A percentile compares a stretch with the other conserved stretches of the same genome.
phyloP scores from a whole-genome alignment of 2,113 vertebrate species.

The Arvicanthis niloticus region DNA sequence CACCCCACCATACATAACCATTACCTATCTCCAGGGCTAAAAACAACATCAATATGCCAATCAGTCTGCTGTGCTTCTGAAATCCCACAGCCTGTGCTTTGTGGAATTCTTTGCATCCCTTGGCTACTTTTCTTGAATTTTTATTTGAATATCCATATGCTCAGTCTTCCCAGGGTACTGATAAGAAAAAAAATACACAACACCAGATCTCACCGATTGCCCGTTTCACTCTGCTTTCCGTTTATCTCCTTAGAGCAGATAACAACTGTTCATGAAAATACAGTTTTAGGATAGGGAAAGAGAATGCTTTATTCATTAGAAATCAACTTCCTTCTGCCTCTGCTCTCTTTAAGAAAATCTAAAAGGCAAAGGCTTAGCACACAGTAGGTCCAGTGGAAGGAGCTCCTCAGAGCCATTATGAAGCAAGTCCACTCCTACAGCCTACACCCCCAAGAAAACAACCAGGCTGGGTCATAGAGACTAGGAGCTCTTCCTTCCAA shows the following conservation, averaged over 20 bases:
- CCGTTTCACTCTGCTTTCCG: not conserved
- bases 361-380: not conserved
- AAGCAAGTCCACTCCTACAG: not conserved
- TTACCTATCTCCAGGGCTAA: not conserved
- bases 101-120: not conserved
- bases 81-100: not conserved
- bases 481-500: constrained; percentile 47
- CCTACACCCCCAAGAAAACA: not conserved
- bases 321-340: constrained; percentile 42
- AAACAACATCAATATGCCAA: not conserved
- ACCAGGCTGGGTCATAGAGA: not conserved
- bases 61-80: not conserved
- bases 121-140: not conserved
- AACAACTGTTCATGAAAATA: constrained; percentile 32
- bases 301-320: constrained; percentile 42
- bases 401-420: not conserved
- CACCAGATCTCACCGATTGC: not conserved
- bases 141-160: not conserved
- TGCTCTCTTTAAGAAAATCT: constrained; percentile 7
- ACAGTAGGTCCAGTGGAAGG: not conserved
- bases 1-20: rapidly evolving
- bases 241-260: constrained; percentile 56
- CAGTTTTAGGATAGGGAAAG: not conserved
- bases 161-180: not conserved
- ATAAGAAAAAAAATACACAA: constrained; percentile 2